A percentile compares a stretch with the other conserved stretches of the same genome.
Evolutionary conservation across 2,113 vertebrate species (phyloP).

Genomic region (Phoxinus phoxinus): DNA sequence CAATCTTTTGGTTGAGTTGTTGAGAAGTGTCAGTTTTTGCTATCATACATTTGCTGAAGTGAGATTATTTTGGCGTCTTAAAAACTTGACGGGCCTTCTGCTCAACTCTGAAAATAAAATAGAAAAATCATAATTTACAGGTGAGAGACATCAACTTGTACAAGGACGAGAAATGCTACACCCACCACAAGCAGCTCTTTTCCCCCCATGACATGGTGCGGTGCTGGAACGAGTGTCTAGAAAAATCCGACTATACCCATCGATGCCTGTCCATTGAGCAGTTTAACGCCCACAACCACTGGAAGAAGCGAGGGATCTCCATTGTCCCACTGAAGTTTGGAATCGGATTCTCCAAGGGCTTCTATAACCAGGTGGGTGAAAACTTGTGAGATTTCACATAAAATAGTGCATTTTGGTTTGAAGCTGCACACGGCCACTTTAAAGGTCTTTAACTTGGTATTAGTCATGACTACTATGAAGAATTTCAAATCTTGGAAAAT

Average conservation of each 20-base stretch:
- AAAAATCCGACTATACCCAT: conserved; percentile 69
- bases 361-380: conserved; percentile 76
- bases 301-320: conserved; percentile 79
- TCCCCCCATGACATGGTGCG: conserved; percentile 67
- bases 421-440: background rate
- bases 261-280: conserved; percentile 61
- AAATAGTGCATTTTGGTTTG: background rate
- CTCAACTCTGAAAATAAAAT: background rate
- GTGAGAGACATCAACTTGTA: conserved; percentile 80
- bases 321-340: conserved; percentile 77
- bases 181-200: conserved; percentile 75
- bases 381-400: background rate
- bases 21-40: background rate
- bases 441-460: background rate
- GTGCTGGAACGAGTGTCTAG: conserved; percentile 78
- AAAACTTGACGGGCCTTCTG: too few species aligned
- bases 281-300: conserved; percentile 75
- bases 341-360: conserved; percentile 70
- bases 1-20: too few species aligned
- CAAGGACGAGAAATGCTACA: conserved; percentile 66
- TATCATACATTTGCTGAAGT: too few species aligned
- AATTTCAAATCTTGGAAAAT: background rate
- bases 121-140: conserved; percentile 53
- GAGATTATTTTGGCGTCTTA: too few species aligned
- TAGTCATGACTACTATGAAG: background rate